A percentile compares a stretch with the other conserved stretches of the same genome.
Conservation (phyloP, 37 sponge, comb jelly and placozoan genomes). For the Spongia lamella region DNA sequence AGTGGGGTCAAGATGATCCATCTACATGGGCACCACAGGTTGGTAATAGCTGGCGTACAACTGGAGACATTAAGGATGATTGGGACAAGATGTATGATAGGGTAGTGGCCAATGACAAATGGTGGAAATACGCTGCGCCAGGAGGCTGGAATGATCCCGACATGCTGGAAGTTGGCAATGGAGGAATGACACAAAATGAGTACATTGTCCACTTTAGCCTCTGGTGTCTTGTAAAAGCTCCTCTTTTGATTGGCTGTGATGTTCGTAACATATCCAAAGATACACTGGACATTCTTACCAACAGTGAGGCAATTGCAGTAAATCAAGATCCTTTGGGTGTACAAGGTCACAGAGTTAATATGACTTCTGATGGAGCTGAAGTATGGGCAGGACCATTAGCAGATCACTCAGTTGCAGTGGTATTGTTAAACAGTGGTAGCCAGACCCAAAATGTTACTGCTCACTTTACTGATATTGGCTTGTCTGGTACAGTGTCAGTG, state of each 20-base stretch:
- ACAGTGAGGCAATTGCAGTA: conserved; percentile 82
- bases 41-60: conserved; percentile 91
- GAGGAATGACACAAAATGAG: conserved; percentile 62
- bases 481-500: conserved; percentile 29
- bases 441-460: conserved; percentile 30
- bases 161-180: conserved; percentile 90
- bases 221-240: conserved; percentile 83
- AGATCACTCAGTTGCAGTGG: conserved; percentile 36
- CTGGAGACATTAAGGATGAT: conserved; percentile 68
- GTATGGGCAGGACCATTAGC: conserved; percentile 75
- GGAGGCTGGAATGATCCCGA: conserved; percentile 90
- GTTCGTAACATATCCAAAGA: conserved; percentile 54
- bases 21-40: conserved; percentile 68
- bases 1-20: conserved; percentile 67
- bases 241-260: conserved; percentile 85
- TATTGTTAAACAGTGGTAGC: conserved; percentile 61
- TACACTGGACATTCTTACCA: conserved; percentile 74
- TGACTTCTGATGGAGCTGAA: conserved; percentile 34
- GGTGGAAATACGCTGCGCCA: conserved; percentile 65
- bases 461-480: conserved; percentile 36
- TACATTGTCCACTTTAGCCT: conserved; percentile 82
- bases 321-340: conserved; percentile 78
- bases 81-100: conserved; percentile 61
- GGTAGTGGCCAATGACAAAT: conserved; percentile 57
- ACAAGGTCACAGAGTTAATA: conserved; percentile 59